Evolutionary conservation across 2,113 vertebrate species (phyloP).

Genomic region (Apteryx owenii): DNA sequence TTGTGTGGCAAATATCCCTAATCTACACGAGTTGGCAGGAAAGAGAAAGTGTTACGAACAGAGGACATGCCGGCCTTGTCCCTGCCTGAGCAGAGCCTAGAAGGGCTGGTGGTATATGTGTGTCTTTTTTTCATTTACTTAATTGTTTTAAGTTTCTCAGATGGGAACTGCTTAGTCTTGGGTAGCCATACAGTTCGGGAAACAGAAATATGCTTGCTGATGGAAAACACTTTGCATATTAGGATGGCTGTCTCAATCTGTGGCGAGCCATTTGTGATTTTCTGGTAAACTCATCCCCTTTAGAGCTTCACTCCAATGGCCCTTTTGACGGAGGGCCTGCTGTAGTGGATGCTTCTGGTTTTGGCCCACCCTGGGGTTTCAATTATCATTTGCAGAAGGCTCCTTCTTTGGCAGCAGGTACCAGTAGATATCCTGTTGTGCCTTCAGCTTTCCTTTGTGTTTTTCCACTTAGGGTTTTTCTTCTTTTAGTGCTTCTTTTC

Average conservation of each 20-base stretch:
- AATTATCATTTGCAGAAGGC: background rate
- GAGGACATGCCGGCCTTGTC: background rate
- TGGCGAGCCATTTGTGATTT: background rate
- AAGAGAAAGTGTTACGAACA: background rate
- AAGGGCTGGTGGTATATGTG: accelerated
- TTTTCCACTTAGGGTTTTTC: background rate
- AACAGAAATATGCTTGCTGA: background rate
- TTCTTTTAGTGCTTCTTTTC: background rate
- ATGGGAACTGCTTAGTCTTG: background rate
- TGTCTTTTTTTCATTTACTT: background rate
- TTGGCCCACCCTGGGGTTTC: background rate
- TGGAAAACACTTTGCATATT: background rate
- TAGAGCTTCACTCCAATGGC: background rate
- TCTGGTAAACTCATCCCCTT: background rate
- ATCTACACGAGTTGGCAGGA: background rate
- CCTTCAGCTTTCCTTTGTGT: constrained; percentile 3
- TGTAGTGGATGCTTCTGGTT: background rate
- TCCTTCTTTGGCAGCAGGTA: background rate
- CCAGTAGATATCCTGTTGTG: background rate
- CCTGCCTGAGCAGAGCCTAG: background rate
- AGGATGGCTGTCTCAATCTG: background rate
- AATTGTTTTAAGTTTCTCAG: background rate
- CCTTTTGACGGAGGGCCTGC: background rate
- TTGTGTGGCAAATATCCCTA: background rate
- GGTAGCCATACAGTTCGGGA: background rate